Conservation (phyloP, 2,797 vertebrate genomes). For the Chiroxiphia lanceolata region DNA sequence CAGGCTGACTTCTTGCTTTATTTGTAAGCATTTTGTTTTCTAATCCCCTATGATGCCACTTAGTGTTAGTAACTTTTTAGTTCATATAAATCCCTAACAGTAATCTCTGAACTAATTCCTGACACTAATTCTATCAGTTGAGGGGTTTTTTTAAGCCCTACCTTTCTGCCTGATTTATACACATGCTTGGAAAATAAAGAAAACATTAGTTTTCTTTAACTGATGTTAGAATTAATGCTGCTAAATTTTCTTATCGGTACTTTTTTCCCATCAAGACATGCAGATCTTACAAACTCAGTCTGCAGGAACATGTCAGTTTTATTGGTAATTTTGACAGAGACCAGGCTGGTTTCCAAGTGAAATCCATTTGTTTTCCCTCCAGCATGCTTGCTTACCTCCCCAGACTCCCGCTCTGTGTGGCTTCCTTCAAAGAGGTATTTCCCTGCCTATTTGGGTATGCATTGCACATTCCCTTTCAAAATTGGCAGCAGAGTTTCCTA, state of each 20-base stretch:
- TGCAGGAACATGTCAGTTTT: constrained; percentile 57
- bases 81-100: neutral
- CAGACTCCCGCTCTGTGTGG: neutral
- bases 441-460: neutral
- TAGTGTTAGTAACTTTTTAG: neutral
- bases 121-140: neutral
- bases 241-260: neutral
- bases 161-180: neutral
- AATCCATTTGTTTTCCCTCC: constrained; percentile 38
- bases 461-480: neutral
- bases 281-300: neutral
- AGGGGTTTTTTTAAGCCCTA: neutral
- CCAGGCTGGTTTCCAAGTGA: constrained; percentile 44
- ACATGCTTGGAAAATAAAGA: neutral
- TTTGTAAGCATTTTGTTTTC: neutral
- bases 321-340: constrained; percentile 43
- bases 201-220: neutral
- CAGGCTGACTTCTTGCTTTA: neutral
- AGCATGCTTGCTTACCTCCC: neutral
- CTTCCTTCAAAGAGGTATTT: constrained; percentile 31
- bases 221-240: neutral
- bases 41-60: neutral
- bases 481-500: neutral
- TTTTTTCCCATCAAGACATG: neutral
- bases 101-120: neutral